Evolutionary conservation across 2,797 vertebrate species (phyloP).

Genomic region (Synaphobranchus kaupii): DNA sequence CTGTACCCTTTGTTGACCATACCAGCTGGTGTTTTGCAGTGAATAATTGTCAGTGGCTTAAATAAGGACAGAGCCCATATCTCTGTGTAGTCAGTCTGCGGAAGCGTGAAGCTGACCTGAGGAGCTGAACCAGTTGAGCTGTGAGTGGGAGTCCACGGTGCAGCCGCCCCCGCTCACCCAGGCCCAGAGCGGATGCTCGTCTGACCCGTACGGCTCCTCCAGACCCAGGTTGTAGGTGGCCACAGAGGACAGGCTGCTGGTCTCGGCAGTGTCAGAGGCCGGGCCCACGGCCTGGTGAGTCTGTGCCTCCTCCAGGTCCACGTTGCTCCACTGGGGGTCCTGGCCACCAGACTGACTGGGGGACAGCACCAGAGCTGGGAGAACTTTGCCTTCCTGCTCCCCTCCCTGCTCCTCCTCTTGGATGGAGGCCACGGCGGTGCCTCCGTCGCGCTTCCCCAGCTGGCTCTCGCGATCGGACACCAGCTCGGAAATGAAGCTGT

Average conservation of each 20-base stretch:
- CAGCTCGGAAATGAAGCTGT: constrained; percentile 80
- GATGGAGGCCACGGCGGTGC: constrained; percentile 41
- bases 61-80: background rate
- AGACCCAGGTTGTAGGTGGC: constrained; percentile 74
- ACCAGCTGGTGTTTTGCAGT: background rate
- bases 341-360: constrained; percentile 44
- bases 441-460: constrained; percentile 41
- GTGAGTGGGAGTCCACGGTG: constrained; percentile 78
- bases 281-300: constrained; percentile 54
- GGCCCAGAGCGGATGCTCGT: constrained; percentile 87
- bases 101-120: constrained; percentile 70
- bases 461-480: constrained; percentile 70
- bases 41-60: background rate
- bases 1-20: background rate
- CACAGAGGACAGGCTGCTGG: constrained; percentile 80
- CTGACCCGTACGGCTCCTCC: constrained; percentile 78
- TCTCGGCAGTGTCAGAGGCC: constrained; percentile 65
- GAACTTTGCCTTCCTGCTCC: constrained; percentile 39
- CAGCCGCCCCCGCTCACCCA: constrained; percentile 94
- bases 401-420: constrained; percentile 57
- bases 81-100: background rate
- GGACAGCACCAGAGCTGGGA: constrained; percentile 40
- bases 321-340: constrained; percentile 88
- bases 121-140: constrained; percentile 84
- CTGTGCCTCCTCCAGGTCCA: constrained; percentile 87